phyloP scores from a whole-genome alignment of 1,140 invertebrate genomes.

The Drosophila melanica region DNA sequence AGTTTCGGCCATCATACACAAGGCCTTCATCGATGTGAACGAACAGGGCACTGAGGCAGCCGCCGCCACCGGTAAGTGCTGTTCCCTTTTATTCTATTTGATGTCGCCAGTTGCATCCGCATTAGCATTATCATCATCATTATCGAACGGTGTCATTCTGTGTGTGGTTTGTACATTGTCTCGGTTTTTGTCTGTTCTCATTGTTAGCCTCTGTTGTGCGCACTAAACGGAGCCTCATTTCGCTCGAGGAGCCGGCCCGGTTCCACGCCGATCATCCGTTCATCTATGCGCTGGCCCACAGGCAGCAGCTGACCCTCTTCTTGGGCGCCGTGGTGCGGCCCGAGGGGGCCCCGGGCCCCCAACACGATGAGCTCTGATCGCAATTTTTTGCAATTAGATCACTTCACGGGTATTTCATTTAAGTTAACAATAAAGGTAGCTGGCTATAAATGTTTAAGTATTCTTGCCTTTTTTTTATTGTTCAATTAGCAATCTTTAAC shows the following conservation, averaged over 20 bases:
- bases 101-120: too few relatives aligned
- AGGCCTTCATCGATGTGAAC: slow-evolving; percentile 86
- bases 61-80: slow-evolving; percentile 80
- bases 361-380: slow-evolving; percentile 61
- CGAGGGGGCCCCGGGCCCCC: slow-evolving; percentile 8
- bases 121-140: background rate
- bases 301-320: slow-evolving; percentile 51
- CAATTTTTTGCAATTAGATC: slow-evolving; percentile 12
- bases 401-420: slow-evolving; percentile 21
- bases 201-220: slow-evolving; percentile 59
- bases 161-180: slow-evolving; percentile 35
- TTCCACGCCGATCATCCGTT: slow-evolving; percentile 79
- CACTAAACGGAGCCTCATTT: slow-evolving; percentile 54
- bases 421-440: slow-evolving; percentile 35
- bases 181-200: slow-evolving; percentile 47
- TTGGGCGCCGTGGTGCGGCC: slow-evolving; percentile 58
- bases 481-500: too few relatives aligned
- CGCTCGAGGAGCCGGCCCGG: slow-evolving; percentile 41
- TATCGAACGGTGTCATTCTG: too few relatives aligned
- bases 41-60: slow-evolving; percentile 86
- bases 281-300: slow-evolving; percentile 63
- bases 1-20: slow-evolving; percentile 86
- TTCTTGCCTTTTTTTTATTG: too few relatives aligned
- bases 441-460: background rate
- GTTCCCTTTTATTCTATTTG: background rate